Conservation (phyloP, 2,888 invertebrate genomes). For the Rhagonycha fulva region DNA sequence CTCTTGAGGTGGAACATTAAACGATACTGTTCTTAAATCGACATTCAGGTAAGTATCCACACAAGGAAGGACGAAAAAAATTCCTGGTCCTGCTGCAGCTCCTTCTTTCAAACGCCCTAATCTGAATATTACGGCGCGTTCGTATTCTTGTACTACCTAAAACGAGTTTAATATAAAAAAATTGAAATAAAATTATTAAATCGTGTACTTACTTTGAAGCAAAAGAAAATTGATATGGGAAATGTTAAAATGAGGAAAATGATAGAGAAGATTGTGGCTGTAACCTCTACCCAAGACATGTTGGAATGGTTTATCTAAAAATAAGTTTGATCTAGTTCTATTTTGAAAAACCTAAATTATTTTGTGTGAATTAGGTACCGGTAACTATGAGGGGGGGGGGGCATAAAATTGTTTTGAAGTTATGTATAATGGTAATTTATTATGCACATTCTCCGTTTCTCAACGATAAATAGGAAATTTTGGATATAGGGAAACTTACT, state of each 20-base stretch:
- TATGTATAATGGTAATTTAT: too few relatives aligned
- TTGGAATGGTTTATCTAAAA: neutral
- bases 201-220: slow-evolving; percentile 69
- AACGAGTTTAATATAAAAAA: neutral
- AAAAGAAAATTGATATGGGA: slow-evolving; percentile 76
- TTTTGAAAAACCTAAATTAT: too few relatives aligned
- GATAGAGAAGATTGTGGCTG: slow-evolving; percentile 69
- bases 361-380: too few relatives aligned
- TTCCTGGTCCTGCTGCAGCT: slow-evolving; percentile 81
- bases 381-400: too few relatives aligned
- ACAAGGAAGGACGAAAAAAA: slow-evolving; percentile 94
- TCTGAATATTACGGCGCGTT: slow-evolving; percentile 87
- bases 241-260: slow-evolving; percentile 72
- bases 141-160: slow-evolving; percentile 84
- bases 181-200: neutral
- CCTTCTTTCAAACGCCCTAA: slow-evolving; percentile 77
- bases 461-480: too few relatives aligned
- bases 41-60: slow-evolving; percentile 92
- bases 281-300: slow-evolving; percentile 68
- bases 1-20: slow-evolving; percentile 96
- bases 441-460: too few relatives aligned
- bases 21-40: slow-evolving; percentile 90
- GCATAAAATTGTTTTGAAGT: too few relatives aligned
- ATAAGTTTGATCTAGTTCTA: neutral
- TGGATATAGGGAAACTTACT: too few relatives aligned